phyloP scores from a whole-genome alignment of 2,113 vertebrate genomes.

The Serinus canaria region DNA sequence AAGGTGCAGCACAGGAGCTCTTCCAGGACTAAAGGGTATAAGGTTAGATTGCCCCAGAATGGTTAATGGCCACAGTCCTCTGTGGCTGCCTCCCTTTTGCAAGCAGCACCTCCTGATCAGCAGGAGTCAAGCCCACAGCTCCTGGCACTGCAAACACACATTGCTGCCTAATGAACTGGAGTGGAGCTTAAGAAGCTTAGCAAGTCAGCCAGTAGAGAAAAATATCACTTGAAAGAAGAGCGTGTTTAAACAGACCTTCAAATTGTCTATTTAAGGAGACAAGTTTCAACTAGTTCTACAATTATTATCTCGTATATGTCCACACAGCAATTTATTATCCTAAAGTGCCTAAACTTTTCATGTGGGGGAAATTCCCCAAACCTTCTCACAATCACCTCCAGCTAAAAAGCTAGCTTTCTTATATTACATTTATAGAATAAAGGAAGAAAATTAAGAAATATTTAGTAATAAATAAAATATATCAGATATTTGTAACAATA shows the following conservation, averaged over 20 bases:
- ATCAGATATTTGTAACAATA: neutral
- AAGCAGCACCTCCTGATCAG: neutral
- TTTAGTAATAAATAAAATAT: neutral
- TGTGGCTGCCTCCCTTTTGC: accelerated
- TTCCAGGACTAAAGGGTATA: neutral
- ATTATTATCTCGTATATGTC: neutral
- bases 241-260: neutral
- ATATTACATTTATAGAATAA: neutral
- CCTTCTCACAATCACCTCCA: neutral
- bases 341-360: neutral
- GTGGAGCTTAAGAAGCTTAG: neutral
- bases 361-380: accelerated
- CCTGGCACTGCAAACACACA: neutral
- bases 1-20: neutral
- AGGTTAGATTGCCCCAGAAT: neutral
- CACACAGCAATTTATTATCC: neutral
- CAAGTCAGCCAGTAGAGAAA: neutral
- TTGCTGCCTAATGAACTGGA: neutral
- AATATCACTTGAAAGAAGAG: neutral
- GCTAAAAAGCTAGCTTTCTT: neutral
- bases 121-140: neutral
- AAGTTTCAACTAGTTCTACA: neutral
- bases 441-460: neutral
- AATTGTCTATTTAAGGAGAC: neutral
- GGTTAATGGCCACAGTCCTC: neutral